These are phyloP conservation scores for Sciurus vulgaris DNA, from an alignment of 2,797 vertebrate species.

Conservation along the genomic window DNA sequence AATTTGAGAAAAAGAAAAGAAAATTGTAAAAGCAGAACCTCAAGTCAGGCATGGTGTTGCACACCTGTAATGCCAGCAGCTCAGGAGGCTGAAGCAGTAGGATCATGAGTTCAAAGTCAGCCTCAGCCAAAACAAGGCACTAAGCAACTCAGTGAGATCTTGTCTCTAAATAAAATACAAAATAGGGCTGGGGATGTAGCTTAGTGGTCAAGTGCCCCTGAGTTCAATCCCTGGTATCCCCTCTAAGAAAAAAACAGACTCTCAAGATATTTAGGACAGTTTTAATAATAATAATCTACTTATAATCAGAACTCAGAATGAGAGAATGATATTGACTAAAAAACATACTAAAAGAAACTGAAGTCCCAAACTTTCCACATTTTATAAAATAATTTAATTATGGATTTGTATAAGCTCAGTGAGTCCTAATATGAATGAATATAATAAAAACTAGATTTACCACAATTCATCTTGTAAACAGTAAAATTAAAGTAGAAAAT, in stretches of 20 bases:
- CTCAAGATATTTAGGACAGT: background rate
- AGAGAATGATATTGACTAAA: background rate
- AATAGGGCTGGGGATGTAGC: too few species aligned
- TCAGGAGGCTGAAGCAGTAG: too few species aligned
- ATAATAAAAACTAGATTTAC: background rate
- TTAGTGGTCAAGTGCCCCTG: too few species aligned
- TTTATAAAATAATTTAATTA: background rate
- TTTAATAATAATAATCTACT: background rate
- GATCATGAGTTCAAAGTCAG: too few species aligned
- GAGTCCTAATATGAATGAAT: background rate
- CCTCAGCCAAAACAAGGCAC: too few species aligned
- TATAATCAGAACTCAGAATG: background rate
- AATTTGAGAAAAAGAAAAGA: background rate
- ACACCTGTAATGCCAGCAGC: too few species aligned
- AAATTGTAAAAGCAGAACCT: background rate
- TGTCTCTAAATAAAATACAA: too few species aligned
- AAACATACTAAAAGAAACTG: background rate
- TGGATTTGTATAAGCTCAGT: background rate
- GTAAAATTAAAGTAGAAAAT: background rate
- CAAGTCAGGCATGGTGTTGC: too few species aligned
- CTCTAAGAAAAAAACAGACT: too few species aligned
- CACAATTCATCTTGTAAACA: background rate
- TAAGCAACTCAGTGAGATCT: too few species aligned
- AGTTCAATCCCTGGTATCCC: too few species aligned
- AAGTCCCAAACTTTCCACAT: background rate